Base-by-base conservation (phyloP, 2,888 invertebrate species). In the Napeogenes inachia region DNA sequence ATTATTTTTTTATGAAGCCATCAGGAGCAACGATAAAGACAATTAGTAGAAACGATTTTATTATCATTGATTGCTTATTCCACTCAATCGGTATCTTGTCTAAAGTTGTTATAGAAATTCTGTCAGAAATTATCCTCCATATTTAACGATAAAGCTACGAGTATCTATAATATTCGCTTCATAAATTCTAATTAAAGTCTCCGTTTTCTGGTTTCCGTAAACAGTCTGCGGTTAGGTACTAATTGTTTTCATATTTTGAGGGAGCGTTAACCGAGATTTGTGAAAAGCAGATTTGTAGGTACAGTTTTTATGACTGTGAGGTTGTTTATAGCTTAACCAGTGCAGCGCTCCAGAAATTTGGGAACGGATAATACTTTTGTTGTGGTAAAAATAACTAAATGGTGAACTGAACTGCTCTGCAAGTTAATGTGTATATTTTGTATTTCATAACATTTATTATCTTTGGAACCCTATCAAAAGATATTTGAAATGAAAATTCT, bases 121-220 rank as follows among this genome's bases (percentile, higher is more conserved):
- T 68, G 65, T 68, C 4, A 21, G 1, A 21, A 21, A 21, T 21
- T 21, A 21, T 21, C 21, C 21, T 21, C 21, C 21, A 21, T 21
- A 21, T 21, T 21, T 21, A 21, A 21, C 71, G 70, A 77, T 71
- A 67, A 71, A 73, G 75, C 73, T 75, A 35, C 33, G 32, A 21
- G 21, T 21, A 21, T 1, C 21, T 33, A 5, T 54, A 54, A 38
- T 38, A 38, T 38, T 38, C 38, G 38, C 38, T 38, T 6, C 38
- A 38, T 8, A 8, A 38, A 84, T 85, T 81, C 83, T 80, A 83
- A 83, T 82, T 84, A 83, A 84, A 82, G 72, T 82, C 85, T 83
- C 76, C 4, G 38, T 38, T 38, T 38, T 78, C 72, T 72, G 67
- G 38, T 38, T 38, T 6, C 38, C 21, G 21, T 21, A 21, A 21